Evolutionary conservation across 2,888 invertebrate species (phyloP).

Genomic region (Criorhina ranunculi): DNA sequence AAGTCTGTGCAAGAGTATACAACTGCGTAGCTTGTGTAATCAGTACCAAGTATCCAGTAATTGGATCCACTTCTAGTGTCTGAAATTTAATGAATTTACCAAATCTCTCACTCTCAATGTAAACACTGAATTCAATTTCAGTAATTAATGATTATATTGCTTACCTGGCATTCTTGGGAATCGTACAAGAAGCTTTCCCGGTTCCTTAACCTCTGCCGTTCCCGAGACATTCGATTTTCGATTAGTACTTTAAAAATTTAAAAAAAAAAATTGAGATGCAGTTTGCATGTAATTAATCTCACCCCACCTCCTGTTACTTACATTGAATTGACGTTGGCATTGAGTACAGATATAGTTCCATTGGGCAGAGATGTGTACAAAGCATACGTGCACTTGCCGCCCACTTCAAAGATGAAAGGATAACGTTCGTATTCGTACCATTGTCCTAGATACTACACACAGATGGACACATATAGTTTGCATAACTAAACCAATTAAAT

Average conservation of each 20-base stretch:
- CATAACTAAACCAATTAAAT: slow-evolving; percentile 8
- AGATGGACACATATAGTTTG: slow-evolving; percentile 23
- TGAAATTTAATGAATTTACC: slow-evolving; percentile 66
- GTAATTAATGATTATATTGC: slow-evolving; percentile 50
- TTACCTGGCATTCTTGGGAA: slow-evolving; percentile 78
- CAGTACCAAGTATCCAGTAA: slow-evolving; percentile 88
- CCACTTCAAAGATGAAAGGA: slow-evolving; percentile 89
- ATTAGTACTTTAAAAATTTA: slow-evolving; percentile 66
- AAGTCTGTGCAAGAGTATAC: slow-evolving; percentile 86
- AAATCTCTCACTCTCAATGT: slow-evolving; percentile 9
- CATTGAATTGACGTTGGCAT: slow-evolving; percentile 85
- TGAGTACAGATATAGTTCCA: slow-evolving; percentile 85
- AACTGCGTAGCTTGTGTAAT: slow-evolving; percentile 86
- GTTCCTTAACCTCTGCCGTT: slow-evolving; percentile 72
- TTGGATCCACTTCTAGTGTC: slow-evolving; percentile 76
- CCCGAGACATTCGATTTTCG: slow-evolving; percentile 76
- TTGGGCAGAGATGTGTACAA: slow-evolving; percentile 85
- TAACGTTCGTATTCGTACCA: slow-evolving; percentile 92
- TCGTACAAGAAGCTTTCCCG: slow-evolving; percentile 78
- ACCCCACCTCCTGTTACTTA: too few relatives aligned
- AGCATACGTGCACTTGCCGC: slow-evolving; percentile 89
- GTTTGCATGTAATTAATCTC: neutral
- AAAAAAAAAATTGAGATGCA: slow-evolving; percentile 24
- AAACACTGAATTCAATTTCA: slow-evolving; percentile 25
- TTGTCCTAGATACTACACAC: slow-evolving; percentile 87